Evolutionary conservation across 37 sponge, comb jelly and placozoan genomes (phyloP), one percentile per base, ranked within the genome.

Genomic region (Corticium candelabrum): DNA sequence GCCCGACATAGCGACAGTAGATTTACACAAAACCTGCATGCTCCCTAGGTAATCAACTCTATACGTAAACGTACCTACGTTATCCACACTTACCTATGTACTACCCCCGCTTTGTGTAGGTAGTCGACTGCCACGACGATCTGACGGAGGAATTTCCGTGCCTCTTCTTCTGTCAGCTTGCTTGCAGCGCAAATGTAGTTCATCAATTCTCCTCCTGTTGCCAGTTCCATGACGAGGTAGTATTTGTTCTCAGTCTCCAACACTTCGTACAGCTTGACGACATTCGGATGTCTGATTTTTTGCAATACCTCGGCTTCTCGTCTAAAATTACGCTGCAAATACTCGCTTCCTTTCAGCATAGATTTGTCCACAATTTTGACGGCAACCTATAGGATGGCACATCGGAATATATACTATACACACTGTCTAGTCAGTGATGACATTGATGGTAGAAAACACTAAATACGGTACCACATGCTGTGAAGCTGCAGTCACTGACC

Each of bases 191-290:
- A 90, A 35, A 97, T 93, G 41, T 93, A 80, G 33, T 89, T 85
- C 98, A 97, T 97, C 74, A 97, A 76, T 35, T 97, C 98, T 3
- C 98, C 98, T 37, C 94, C 94, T 3, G 35, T 5, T 79, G 78
- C 56, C 37, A 98, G 79, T 77, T 98, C 99, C 68, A 84, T 83
- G 37, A 94, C 86, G 37, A 98, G 89, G 77, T 98, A 98, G 85
- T 86, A 98, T 43, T 83, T 87, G 80, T 91, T 91, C 34, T 98
- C 99, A 30, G 99, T 98, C 81, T 98, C 99, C 35, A 98, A 83
- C 34, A 94, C 88, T 69, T 98, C 99, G 15, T 83, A 77, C 35
- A 94, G 90, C 68, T 90, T 86, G 41, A 98, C 81, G 68, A 98
- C 89, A 81, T 91, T 91, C 7, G 90, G 88, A 70, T 98, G 99